Evolutionary conservation across 2,888 invertebrate species (phyloP).

Genomic region (Torymus tubicola): DNA sequence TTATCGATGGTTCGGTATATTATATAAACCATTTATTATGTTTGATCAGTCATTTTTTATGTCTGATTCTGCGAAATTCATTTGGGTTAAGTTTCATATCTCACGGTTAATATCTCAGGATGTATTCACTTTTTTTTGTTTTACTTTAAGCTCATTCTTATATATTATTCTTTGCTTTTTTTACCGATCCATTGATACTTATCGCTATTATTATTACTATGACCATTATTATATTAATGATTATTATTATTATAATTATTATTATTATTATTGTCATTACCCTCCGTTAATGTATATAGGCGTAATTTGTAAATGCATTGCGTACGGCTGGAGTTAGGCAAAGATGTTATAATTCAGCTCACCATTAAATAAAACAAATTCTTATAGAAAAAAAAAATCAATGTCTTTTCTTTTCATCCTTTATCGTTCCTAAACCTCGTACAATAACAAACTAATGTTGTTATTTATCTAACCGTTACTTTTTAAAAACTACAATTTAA

Average conservation of each 20-base stretch:
- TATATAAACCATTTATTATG: too few relatives aligned
- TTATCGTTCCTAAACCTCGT: too few relatives aligned
- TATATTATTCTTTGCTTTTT: constrained; percentile 15
- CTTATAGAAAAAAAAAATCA: constrained; percentile 24
- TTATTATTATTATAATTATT: constrained; percentile 53
- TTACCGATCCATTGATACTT: constrained; percentile 40
- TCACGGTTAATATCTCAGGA: constrained; percentile 67
- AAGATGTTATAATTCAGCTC: constrained; percentile 54
- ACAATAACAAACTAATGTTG: too few relatives aligned
- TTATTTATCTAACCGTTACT: too few relatives aligned
- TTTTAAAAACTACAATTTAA: too few relatives aligned
- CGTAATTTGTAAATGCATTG: constrained; percentile 55
- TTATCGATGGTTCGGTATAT: constrained; percentile 46
- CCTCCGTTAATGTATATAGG: constrained; percentile 56
- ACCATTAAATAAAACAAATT: constrained; percentile 54
- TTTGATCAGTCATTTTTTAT: too few relatives aligned
- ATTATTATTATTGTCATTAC: not conserved
- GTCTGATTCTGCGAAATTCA: too few relatives aligned
- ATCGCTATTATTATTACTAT: constrained; percentile 53
- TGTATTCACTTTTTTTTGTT: constrained; percentile 48
- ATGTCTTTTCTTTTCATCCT: not conserved
- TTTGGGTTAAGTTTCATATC: constrained; percentile 16
- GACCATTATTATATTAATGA: too few relatives aligned
- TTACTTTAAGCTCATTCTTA: not conserved
- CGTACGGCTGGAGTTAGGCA: constrained; percentile 57